These are phyloP conservation scores for Achatina immaculata DNA, from an alignment of 1,140 invertebrate species.

Conservation along the genomic window DNA sequence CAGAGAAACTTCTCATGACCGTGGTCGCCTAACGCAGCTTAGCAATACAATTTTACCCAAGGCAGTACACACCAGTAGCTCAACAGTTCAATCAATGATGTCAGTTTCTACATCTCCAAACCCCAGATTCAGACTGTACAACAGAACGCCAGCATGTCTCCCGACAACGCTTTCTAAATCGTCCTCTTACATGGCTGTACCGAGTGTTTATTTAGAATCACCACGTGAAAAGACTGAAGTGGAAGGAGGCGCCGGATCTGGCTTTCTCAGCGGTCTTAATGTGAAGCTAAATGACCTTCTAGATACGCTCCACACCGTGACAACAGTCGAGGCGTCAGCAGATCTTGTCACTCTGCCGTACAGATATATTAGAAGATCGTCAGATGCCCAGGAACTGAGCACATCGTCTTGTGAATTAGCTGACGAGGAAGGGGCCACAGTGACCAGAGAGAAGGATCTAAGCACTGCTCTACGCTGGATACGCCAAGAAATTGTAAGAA, in stretches of 20 bases:
- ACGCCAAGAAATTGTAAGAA: conserved; percentile 60
- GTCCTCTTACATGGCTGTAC: not conserved
- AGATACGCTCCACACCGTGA: not conserved
- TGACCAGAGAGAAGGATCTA: conserved; percentile 53
- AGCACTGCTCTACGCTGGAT: conserved; percentile 58
- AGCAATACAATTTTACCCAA: not conserved
- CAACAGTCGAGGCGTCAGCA: not conserved
- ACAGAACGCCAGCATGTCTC: not conserved
- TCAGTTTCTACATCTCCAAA: not conserved
- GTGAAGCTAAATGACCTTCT: not conserved
- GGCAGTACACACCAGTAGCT: not conserved
- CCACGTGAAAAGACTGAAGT: not conserved
- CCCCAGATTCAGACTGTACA: not conserved
- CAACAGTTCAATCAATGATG: not conserved
- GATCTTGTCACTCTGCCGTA: not conserved
- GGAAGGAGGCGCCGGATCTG: not conserved
- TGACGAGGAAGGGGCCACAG: not conserved
- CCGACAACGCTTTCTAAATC: not conserved
- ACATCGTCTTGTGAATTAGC: not conserved
- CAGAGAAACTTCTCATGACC: no score
- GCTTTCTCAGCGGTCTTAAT: not conserved
- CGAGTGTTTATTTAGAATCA: not conserved
- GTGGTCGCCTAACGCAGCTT: not conserved
- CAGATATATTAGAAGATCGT: not conserved
- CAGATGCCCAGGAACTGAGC: not conserved